A percentile compares a stretch with the other conserved stretches of the same genome.
These are phyloP conservation scores for Neuroscelio doddi DNA, from an alignment of 2,888 invertebrate species.

Conservation along the genomic window DNA sequence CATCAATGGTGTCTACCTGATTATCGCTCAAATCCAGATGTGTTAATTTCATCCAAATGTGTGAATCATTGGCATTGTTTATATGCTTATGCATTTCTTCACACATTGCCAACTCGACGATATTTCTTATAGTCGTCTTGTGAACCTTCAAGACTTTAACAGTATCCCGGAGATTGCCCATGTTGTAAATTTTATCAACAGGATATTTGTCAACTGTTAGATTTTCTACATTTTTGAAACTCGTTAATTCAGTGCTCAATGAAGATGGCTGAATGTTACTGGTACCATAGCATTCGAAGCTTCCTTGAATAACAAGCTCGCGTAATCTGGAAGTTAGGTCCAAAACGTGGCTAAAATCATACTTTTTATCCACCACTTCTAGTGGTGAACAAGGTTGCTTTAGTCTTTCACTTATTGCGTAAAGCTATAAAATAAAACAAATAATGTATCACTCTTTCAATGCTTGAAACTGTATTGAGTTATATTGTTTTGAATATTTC, in stretches of 20 bases:
- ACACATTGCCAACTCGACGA: slow-evolving; percentile 87
- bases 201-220: slow-evolving; percentile 81
- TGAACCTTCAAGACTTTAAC: slow-evolving; percentile 79
- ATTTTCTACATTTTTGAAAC: slow-evolving; percentile 85
- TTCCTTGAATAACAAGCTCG: slow-evolving; percentile 80
- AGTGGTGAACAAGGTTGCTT: slow-evolving; percentile 88
- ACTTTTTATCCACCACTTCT: slow-evolving; percentile 84
- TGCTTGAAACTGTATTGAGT: too few species aligned
- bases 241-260: slow-evolving; percentile 85
- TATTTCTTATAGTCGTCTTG: slow-evolving; percentile 78
- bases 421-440: slow-evolving; percentile 77
- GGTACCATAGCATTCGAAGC: slow-evolving; percentile 79
- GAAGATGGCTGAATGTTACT: slow-evolving; percentile 90
- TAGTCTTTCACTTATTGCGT: slow-evolving; percentile 91
- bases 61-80: slow-evolving; percentile 71
- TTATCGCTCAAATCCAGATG: slow-evolving; percentile 86
- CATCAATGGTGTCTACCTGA: slow-evolving; percentile 83
- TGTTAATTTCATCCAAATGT: slow-evolving; percentile 81
- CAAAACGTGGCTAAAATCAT: slow-evolving; percentile 92
- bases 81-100: slow-evolving; percentile 85
- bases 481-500: too few species aligned
- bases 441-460: not conserved
- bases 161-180: slow-evolving; percentile 77
- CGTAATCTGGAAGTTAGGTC: slow-evolving; percentile 89
- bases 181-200: slow-evolving; percentile 78